phyloP scores from a whole-genome alignment of 2,113 vertebrate genomes.

The Nestor notabilis region DNA sequence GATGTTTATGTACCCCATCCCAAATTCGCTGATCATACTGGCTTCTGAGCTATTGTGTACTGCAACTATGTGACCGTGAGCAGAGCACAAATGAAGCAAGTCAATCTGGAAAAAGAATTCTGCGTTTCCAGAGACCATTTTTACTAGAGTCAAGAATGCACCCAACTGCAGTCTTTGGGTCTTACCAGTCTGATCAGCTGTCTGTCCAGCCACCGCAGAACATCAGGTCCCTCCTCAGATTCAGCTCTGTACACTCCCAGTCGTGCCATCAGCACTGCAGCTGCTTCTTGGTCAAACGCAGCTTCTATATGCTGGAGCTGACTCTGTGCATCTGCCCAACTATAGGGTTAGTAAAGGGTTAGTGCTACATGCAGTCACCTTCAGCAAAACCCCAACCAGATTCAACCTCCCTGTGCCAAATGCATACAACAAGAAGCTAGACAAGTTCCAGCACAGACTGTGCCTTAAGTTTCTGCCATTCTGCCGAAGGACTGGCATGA shows the following conservation, averaged over 20 bases:
- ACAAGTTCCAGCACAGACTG: background rate
- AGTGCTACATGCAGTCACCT: background rate
- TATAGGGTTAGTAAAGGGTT: slow-evolving; percentile 55
- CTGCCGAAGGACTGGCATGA: background rate
- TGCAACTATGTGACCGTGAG: background rate
- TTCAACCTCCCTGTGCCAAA: background rate
- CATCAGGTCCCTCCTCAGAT: slow-evolving; percentile 94
- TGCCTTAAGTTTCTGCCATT: background rate
- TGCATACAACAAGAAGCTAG: background rate
- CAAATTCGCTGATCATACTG: background rate
- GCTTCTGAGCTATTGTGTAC: background rate
- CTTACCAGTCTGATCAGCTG: slow-evolving; percentile 96
- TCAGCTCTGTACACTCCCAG: slow-evolving; percentile 93
- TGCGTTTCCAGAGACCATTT: background rate
- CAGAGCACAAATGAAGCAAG: background rate
- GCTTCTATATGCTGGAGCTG: slow-evolving; percentile 96
- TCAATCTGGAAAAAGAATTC: background rate
- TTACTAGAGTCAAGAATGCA: background rate
- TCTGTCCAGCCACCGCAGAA: slow-evolving; percentile 95
- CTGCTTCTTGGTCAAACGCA: slow-evolving; percentile 94
- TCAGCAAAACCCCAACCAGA: background rate
- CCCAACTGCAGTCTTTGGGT: background rate
- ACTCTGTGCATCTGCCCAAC: slow-evolving; percentile 95
- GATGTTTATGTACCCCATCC: background rate
- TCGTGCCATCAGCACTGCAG: slow-evolving; percentile 93